Evolutionary conservation across 2,888 invertebrate species (phyloP).

Genomic region (Cephus rjabovi): DNA sequence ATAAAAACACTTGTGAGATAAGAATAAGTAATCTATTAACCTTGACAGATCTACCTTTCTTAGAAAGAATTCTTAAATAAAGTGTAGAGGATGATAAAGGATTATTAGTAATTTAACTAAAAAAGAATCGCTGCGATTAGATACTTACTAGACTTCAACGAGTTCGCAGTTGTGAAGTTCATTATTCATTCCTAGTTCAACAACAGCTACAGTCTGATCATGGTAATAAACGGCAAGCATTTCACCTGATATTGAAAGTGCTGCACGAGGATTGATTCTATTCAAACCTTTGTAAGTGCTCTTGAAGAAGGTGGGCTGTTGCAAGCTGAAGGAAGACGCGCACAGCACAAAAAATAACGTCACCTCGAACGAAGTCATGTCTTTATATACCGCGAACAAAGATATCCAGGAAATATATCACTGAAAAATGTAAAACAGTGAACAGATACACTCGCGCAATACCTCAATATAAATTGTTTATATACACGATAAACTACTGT

Average conservation of each 20-base stretch:
- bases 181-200: constrained; percentile 80
- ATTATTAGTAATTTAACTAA: constrained; percentile 1
- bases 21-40: neutral
- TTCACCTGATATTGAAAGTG: constrained; percentile 24
- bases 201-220: constrained; percentile 86
- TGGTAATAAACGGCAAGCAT: constrained; percentile 74
- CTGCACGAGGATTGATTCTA: constrained; percentile 26
- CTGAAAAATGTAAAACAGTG: neutral
- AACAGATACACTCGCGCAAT: neutral
- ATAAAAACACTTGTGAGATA: neutral
- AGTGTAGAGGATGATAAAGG: neutral
- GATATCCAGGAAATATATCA: neutral
- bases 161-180: constrained; percentile 82
- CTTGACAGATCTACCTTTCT: neutral
- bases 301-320: constrained; percentile 47
- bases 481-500: neutral
- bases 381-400: constrained; percentile 7
- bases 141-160: constrained; percentile 88
- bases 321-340: constrained; percentile 27
- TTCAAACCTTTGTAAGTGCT: constrained; percentile 49
- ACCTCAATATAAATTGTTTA: neutral
- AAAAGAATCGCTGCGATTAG: constrained; percentile 6
- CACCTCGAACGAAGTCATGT: constrained; percentile 29
- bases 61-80: neutral
- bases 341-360: constrained; percentile 30